Conservation (phyloP, 2,888 invertebrate species). For the Caenorhabditis sp. region DNA sequence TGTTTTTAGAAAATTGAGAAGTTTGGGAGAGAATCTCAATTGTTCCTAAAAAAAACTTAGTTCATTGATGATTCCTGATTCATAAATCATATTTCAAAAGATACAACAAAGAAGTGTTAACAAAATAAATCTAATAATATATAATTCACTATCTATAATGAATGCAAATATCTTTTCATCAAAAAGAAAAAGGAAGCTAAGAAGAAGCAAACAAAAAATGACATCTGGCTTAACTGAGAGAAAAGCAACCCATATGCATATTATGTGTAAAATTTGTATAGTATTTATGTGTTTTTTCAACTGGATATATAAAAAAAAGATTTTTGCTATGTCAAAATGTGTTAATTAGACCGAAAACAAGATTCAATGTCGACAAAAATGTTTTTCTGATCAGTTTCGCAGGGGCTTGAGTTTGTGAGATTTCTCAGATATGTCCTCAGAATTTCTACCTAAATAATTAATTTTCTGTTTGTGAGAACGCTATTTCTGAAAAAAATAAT, state of each 20-base stretch:
- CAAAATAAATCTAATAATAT: not conserved
- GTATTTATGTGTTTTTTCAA: slow-evolving; percentile 4
- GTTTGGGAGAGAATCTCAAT: too few species aligned
- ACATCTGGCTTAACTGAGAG: not conserved
- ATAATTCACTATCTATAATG: not conserved
- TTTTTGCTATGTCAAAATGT: not conserved
- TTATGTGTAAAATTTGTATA: slow-evolving; percentile 4
- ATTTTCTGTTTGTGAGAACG: too few species aligned
- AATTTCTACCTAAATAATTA: too few species aligned
- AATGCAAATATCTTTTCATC: slow-evolving; percentile 1
- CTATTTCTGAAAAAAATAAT: too few species aligned
- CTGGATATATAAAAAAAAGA: not conserved
- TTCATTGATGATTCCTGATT: not conserved
- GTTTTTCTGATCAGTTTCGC: not conserved
- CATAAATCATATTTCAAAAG: too few species aligned
- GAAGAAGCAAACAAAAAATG: not conserved
- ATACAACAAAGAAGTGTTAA: not conserved
- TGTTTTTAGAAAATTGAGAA: too few species aligned
- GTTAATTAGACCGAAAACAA: not conserved
- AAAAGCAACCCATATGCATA: not conserved
- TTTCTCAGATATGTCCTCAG: too few species aligned
- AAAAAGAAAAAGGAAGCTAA: not conserved
- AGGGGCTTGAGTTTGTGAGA: not conserved
- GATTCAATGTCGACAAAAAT: not conserved
- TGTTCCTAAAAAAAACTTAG: too few species aligned